phyloP scores from a whole-genome alignment of 2,888 invertebrate species.

The Scaptomyza tumidula region DNA sequence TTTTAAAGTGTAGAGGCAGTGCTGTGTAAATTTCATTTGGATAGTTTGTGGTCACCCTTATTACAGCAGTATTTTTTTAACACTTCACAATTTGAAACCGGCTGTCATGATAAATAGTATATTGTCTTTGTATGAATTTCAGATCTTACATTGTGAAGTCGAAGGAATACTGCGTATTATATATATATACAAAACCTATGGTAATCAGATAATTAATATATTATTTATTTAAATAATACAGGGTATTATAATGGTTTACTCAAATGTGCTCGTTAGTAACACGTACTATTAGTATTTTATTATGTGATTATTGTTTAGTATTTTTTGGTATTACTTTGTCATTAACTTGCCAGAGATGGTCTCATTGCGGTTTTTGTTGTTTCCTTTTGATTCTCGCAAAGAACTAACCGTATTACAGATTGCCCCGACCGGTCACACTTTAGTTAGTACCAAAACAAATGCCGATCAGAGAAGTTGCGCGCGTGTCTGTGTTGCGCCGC shows the following conservation, averaged over 20 bases:
- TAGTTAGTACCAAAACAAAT: conserved; percentile 66
- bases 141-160: too few relatives aligned
- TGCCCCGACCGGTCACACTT: conserved; percentile 42
- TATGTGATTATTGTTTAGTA: neutral
- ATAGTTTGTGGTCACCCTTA: conserved; percentile 29
- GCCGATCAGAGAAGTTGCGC: conserved; percentile 53
- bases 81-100: neutral
- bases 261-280: neutral
- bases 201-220: neutral
- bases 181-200: neutral
- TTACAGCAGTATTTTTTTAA: neutral
- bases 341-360: neutral
- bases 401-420: conserved; percentile 30
- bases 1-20: conserved; percentile 12
- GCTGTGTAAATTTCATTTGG: neutral
- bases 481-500: conserved; percentile 60
- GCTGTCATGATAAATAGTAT: neutral
- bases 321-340: neutral
- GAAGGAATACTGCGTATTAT: neutral
- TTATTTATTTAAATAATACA: too few relatives aligned
- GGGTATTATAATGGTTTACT: neutral
- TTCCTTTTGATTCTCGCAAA: conserved; percentile 24
- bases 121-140: too few relatives aligned
- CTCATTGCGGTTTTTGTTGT: conserved; percentile 11
- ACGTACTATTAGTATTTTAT: neutral